Conservation (phyloP, 2,113 vertebrate species). For the Myocastor coypus region DNA sequence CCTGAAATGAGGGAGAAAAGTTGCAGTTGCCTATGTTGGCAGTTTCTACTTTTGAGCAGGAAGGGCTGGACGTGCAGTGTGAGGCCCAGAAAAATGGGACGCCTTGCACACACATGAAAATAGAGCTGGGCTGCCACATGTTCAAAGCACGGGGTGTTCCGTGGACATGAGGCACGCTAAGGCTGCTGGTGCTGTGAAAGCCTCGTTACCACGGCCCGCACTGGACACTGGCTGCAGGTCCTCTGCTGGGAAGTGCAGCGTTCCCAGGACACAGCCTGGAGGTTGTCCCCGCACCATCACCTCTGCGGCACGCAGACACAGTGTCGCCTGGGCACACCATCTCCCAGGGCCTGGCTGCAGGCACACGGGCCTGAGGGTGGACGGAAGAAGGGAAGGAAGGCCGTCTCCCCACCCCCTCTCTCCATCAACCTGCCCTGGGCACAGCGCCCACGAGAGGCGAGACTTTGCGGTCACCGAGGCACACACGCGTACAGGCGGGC, state of each 20-base stretch:
- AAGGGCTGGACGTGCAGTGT: not conserved
- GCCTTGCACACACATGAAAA: not conserved
- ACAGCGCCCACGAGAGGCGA: rapidly evolving
- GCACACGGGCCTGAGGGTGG: not conserved
- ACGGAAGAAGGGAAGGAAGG: too few species aligned
- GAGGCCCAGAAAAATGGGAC: constrained; percentile 4
- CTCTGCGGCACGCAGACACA: too few species aligned
- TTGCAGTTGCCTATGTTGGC: not conserved
- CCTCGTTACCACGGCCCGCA: too few species aligned
- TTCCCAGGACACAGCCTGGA: not conserved
- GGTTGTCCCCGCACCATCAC: not conserved
- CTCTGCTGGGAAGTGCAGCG: too few species aligned
- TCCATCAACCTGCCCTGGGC: not conserved
- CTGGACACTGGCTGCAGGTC: not conserved
- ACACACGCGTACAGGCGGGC: not conserved
- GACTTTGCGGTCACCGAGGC: not conserved
- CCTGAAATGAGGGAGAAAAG: not conserved
- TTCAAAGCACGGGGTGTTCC: not conserved
- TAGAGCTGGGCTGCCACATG: not conserved
- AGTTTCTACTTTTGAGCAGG: not conserved
- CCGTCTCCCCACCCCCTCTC: not conserved
- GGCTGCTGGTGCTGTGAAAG: not conserved
- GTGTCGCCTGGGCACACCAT: rapidly evolving
- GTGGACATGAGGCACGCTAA: not conserved
- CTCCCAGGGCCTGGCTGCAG: not conserved